Percentiles rank a stretch among this genome's conserved stretches.
These are phyloP conservation scores for Diuraphis noxia DNA, from an alignment of 1,140 invertebrate species.

Conservation along the genomic window DNA sequence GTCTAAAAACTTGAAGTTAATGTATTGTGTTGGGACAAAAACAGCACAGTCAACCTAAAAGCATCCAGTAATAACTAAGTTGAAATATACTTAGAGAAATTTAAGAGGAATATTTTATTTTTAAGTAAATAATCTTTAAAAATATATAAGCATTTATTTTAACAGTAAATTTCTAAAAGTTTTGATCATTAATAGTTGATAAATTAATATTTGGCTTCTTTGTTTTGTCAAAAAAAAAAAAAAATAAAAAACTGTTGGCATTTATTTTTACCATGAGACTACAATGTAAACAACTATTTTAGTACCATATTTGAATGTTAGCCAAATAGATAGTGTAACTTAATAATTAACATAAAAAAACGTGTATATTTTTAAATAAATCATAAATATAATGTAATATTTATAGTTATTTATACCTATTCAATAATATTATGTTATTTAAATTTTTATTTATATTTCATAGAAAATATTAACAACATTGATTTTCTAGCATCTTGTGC, in stretches of 20 bases:
- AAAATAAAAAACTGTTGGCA: not conserved
- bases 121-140: not conserved
- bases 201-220: not conserved
- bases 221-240: not conserved
- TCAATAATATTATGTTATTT: not conserved
- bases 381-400: not conserved
- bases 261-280: not conserved
- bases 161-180: not conserved
- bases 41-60: conserved; percentile 48
- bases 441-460: not conserved
- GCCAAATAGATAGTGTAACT: not conserved
- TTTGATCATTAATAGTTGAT: not conserved
- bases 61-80: not conserved
- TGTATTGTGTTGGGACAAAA: conserved; percentile 45
- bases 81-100: not conserved
- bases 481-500: not conserved
- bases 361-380: conserved; percentile 6
- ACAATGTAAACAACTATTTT: conserved; percentile 4
- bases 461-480: not conserved
- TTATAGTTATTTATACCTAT: not conserved
- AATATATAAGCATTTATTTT: not conserved
- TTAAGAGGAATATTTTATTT: not conserved
- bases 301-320: conserved; percentile 17
- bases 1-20: conserved; percentile 42
- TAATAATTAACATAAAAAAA: not conserved